Evolutionary conservation across 2,888 invertebrate species (phyloP).

Genomic region (Ectemnius continuus): DNA sequence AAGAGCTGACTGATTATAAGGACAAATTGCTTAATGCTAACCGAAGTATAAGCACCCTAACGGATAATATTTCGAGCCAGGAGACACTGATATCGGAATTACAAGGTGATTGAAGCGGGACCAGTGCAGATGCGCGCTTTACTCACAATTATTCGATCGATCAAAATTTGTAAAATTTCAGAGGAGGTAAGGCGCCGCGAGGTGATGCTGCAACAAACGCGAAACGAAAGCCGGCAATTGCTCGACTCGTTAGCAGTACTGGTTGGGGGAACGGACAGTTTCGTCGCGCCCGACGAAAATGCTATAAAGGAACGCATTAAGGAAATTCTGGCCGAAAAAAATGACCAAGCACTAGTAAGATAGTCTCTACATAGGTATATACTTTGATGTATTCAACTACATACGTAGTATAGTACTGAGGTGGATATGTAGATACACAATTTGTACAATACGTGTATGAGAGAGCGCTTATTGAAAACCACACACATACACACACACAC

Average conservation of each 20-base stretch:
- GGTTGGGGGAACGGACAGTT: slow-evolving; percentile 73
- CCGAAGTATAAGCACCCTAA: slow-evolving; percentile 83
- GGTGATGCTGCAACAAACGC: slow-evolving; percentile 84
- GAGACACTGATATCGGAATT: slow-evolving; percentile 84
- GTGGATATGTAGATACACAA: too few species aligned
- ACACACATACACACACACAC: too few species aligned
- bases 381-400: too few species aligned
- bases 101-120: slow-evolving; percentile 79
- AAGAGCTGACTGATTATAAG: slow-evolving; percentile 84
- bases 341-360: slow-evolving; percentile 86
- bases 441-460: too few species aligned
- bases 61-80: slow-evolving; percentile 85
- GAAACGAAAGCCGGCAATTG: slow-evolving; percentile 84
- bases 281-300: slow-evolving; percentile 88
- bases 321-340: slow-evolving; percentile 87
- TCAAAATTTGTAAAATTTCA: too few species aligned
- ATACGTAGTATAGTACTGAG: too few species aligned
- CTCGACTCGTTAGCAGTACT: slow-evolving; percentile 80
- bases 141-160: too few species aligned
- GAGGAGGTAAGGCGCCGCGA: slow-evolving; percentile 81
- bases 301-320: slow-evolving; percentile 89
- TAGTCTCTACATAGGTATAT: not conserved
- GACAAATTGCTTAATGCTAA: slow-evolving; percentile 84
- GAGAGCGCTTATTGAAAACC: too few species aligned
- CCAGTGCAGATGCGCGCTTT: not conserved